These are phyloP conservation scores for Leptopilina syphax DNA, from an alignment of 2,888 invertebrate genomes.

Conservation along the genomic window DNA sequence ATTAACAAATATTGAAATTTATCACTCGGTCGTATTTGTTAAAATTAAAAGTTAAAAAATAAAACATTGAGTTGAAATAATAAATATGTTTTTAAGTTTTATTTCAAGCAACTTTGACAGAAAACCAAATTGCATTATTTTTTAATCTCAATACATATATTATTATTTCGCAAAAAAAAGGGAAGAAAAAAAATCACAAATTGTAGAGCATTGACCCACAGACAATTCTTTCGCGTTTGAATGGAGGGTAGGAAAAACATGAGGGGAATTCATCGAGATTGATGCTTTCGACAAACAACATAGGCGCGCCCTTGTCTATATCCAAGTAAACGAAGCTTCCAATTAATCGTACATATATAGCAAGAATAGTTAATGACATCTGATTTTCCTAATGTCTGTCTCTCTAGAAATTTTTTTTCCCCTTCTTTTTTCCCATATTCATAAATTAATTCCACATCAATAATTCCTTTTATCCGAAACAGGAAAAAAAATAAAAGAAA, in stretches of 20 bases:
- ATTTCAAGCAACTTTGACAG: too few species aligned
- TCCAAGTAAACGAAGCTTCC: slow-evolving; percentile 60
- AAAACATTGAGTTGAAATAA: too few species aligned
- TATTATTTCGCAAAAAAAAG: background rate
- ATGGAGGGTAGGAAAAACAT: slow-evolving; percentile 20
- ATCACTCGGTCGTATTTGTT: too few species aligned
- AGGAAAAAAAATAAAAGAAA: background rate
- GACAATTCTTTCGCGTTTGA: slow-evolving; percentile 8
- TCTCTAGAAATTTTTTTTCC: background rate
- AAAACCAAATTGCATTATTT: background rate
- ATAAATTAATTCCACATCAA: background rate
- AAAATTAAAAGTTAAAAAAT: too few species aligned
- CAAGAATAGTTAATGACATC: slow-evolving; percentile 65
- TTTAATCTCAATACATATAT: background rate
- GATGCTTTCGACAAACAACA: slow-evolving; percentile 66
- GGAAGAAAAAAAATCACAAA: background rate
- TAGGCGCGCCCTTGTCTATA: slow-evolving; percentile 66
- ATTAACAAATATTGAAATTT: too few species aligned
- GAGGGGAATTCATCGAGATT: slow-evolving; percentile 21
- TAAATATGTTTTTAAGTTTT: too few species aligned
- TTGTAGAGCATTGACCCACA: slow-evolving; percentile 2
- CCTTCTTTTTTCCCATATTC: background rate
- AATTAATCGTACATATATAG: slow-evolving; percentile 60
- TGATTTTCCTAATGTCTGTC: slow-evolving; percentile 61
- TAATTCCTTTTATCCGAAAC: background rate